Evolutionary conservation across 2,888 invertebrate species (phyloP).

Genomic region (Schizaphis graminum): DNA sequence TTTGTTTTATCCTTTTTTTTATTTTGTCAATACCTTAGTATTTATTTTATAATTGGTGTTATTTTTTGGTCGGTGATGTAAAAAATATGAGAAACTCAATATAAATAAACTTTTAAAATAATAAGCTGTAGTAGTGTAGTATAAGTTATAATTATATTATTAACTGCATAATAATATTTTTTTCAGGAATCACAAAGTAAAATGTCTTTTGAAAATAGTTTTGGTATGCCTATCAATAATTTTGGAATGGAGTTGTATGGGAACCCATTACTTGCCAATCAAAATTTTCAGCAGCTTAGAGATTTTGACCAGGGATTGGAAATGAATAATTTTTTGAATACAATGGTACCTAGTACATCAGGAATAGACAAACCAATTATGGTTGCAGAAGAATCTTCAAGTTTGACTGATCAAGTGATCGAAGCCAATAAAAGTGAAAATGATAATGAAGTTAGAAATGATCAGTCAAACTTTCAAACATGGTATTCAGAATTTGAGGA

Average conservation of each 20-base stretch:
- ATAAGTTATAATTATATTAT: not conserved
- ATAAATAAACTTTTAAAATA: not conserved
- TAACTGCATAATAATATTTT: not conserved
- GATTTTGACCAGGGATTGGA: not conserved
- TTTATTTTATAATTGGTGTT: not conserved
- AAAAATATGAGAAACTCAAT: not conserved
- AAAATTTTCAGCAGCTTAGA: not conserved
- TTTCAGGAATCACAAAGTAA: not conserved
- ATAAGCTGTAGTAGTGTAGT: not conserved
- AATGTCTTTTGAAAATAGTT: not conserved
- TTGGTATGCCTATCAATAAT: not conserved
- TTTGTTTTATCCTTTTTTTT: not conserved
- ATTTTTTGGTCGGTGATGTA: not conserved
- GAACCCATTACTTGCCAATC: not conserved
- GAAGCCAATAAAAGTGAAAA: not conserved
- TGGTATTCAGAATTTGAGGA: constrained; percentile 43
- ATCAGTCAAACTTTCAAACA: not conserved
- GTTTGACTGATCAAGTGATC: not conserved
- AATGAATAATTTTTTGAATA: not conserved
- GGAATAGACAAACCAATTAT: constrained; percentile 64
- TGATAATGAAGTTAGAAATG: not conserved
- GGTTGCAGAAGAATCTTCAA: constrained; percentile 67
- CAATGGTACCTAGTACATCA: constrained; percentile 28
- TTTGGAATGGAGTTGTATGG: not conserved
- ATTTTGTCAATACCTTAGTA: not conserved